These are phyloP conservation scores for Rhynchotus rufescens DNA, from an alignment of 2,797 vertebrate genomes.

Conservation along the genomic window DNA sequence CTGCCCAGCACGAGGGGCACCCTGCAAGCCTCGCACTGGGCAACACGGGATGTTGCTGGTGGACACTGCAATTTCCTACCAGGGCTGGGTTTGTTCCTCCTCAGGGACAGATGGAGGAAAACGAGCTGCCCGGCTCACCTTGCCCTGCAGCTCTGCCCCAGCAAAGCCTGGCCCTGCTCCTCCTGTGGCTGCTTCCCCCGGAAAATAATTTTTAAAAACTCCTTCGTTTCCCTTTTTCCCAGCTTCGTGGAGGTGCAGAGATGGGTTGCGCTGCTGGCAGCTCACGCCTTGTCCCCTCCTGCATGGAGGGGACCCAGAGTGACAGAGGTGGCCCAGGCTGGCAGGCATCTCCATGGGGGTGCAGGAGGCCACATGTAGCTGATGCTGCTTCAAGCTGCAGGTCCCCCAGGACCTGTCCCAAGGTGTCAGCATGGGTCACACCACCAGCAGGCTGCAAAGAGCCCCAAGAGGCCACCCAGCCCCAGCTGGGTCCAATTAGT, in stretches of 20 bases:
- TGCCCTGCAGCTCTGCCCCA: neutral
- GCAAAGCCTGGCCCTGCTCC: neutral
- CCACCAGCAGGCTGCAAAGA: neutral
- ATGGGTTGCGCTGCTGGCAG: too few relatives aligned
- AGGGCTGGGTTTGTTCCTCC: neutral
- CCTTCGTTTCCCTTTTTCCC: too few relatives aligned
- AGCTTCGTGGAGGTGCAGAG: too few relatives aligned
- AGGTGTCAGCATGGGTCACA: too few relatives aligned
- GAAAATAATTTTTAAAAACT: too few relatives aligned
- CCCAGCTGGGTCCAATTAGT: accelerated
- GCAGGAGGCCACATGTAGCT: neutral
- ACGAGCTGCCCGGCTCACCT: accelerated
- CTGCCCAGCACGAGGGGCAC: neutral
- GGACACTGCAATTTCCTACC: neutral
- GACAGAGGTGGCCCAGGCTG: too few relatives aligned
- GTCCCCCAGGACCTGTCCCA: too few relatives aligned
- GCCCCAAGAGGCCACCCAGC: neutral
- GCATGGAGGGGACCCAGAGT: too few relatives aligned
- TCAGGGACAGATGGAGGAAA: neutral
- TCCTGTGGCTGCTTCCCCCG: too few relatives aligned
- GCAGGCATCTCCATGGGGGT: neutral
- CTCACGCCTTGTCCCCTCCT: too few relatives aligned
- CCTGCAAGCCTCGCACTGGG: neutral
- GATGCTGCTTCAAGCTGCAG: too few relatives aligned
- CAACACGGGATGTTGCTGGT: accelerated